Conservation (phyloP, 2,888 invertebrate species). For the Magallana nippona region DNA sequence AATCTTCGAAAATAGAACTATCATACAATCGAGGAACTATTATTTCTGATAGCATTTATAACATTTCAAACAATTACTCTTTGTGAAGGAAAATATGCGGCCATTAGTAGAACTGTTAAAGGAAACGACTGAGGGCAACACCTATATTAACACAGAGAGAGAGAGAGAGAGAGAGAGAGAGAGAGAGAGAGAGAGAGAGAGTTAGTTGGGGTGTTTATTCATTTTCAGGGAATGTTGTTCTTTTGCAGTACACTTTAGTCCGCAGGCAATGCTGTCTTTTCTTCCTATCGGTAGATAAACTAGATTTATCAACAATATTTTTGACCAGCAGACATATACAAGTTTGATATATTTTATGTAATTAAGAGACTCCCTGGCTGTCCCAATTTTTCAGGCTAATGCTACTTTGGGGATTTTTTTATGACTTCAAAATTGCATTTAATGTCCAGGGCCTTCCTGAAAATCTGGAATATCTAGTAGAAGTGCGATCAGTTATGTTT, state of each 20-base stretch:
- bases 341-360: neutral
- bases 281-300: neutral
- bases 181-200: slow-evolving; percentile 43
- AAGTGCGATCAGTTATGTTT: neutral
- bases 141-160: slow-evolving; percentile 9
- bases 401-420: slow-evolving; percentile 28
- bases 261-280: neutral
- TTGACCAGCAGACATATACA: neutral
- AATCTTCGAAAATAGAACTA: slow-evolving; percentile 7
- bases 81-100: neutral
- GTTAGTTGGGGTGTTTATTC: neutral
- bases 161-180: slow-evolving; percentile 45
- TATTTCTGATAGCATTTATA: slow-evolving; percentile 18
- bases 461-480: slow-evolving; percentile 5
- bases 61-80: neutral
- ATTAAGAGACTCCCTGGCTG: neutral
- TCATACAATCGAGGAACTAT: neutral
- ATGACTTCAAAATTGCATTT: slow-evolving; percentile 11
- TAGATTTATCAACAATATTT: neutral
- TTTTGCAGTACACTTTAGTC: neutral
- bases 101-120: neutral
- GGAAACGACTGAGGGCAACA: slow-evolving; percentile 12
- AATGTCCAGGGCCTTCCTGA: slow-evolving; percentile 25
- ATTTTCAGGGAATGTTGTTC: neutral
- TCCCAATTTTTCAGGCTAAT: slow-evolving; percentile 5